Percentiles rank a stretch among this genome's conserved stretches.
These are phyloP conservation scores for Cantharis rustica DNA, from an alignment of 2,888 invertebrate species.

Conservation along the genomic window DNA sequence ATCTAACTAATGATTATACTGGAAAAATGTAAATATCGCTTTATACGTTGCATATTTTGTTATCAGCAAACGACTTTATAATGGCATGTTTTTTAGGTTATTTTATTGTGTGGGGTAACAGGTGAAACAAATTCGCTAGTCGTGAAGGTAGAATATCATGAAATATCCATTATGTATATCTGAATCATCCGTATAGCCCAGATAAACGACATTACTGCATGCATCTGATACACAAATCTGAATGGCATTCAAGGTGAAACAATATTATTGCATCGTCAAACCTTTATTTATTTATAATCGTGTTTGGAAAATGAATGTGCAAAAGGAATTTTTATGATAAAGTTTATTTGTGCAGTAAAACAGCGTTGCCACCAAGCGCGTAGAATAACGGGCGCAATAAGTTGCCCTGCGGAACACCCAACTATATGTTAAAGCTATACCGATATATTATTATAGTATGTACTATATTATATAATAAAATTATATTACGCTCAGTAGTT, in stretches of 20 bases:
- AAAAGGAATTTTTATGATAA: neutral
- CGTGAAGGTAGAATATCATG: neutral
- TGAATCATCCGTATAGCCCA: neutral
- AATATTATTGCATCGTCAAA: neutral
- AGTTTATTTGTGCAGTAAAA: neutral
- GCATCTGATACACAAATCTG: neutral
- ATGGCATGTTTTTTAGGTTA: constrained; percentile 8
- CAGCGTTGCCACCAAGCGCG: neutral
- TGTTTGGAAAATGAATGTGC: neutral
- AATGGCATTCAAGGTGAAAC: neutral
- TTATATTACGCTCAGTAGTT: too few relatives aligned
- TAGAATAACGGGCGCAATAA: neutral
- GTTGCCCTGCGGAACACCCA: neutral
- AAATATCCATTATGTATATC: neutral
- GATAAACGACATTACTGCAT: neutral
- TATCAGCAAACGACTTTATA: neutral
- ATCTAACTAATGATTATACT: neutral
- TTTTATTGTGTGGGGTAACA: constrained; percentile 16
- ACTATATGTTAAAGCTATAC: too few relatives aligned
- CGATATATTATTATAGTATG: too few relatives aligned
- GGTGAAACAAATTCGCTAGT: constrained; percentile 20
- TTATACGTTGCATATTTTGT: neutral
- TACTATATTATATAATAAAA: too few relatives aligned
- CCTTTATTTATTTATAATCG: neutral
- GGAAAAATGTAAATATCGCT: neutral